These are phyloP conservation scores for Hydractinia echinata DNA, from an alignment of 30 jellyfish, hydroid and myxozoan genomes.

Conservation along the genomic window DNA sequence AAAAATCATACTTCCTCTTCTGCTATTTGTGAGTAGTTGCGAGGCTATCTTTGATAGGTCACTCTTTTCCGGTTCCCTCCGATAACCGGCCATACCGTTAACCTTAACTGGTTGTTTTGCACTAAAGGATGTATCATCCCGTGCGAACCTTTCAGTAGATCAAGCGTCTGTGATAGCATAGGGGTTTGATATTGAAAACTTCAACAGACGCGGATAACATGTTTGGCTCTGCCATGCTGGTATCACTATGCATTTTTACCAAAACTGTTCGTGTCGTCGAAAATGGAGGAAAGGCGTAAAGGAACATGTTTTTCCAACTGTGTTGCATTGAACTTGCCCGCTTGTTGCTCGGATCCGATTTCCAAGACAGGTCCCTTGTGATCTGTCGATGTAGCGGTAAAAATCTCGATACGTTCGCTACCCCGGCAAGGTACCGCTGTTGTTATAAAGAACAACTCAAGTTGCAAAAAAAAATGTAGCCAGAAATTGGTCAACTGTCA, in stretches of 20 bases:
- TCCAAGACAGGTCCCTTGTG: not conserved
- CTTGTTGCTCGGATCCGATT: too few species aligned
- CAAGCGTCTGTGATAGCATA: not conserved
- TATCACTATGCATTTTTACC: constrained; percentile 5
- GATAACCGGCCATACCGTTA: constrained; percentile 18
- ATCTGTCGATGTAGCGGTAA: not conserved
- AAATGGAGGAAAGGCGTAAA: constrained; percentile 45
- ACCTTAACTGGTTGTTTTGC: not conserved
- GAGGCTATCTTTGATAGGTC: too few species aligned
- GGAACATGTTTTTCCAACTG: constrained; percentile 21
- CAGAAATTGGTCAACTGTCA: too few species aligned
- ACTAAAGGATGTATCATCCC: not conserved
- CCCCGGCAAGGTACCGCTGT: not conserved
- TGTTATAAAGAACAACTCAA: too few species aligned
- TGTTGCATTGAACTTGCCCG: not conserved
- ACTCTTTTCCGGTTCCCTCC: not conserved
- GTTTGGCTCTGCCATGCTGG: constrained; percentile 43
- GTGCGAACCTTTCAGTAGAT: constrained; percentile 4
- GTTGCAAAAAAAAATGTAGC: too few species aligned
- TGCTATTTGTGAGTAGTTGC: too few species aligned
- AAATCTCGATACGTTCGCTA: not conserved
- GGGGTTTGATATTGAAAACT: not conserved
- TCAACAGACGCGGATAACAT: constrained; percentile 25
- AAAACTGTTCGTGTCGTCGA: constrained; percentile 12
- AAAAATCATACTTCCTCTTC: too few species aligned